Evolutionary conservation across 1,140 invertebrate genomes (phyloP).

Genomic region (Yoshiicerus persimilis): DNA sequence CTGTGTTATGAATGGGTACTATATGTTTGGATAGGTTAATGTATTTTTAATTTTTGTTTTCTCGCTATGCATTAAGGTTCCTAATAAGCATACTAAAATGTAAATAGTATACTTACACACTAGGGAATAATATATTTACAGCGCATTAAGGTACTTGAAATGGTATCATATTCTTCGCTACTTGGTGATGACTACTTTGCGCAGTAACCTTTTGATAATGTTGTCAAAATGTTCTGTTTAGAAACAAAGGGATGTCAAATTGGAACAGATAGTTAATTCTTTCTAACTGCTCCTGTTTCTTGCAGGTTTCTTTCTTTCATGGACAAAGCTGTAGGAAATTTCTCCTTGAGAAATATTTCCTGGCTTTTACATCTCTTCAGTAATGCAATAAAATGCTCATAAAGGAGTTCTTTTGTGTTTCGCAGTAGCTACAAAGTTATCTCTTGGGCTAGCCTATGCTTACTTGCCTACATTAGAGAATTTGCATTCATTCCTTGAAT

Average conservation of each 20-base stretch:
- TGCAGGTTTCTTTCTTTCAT: neutral
- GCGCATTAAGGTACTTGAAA: neutral
- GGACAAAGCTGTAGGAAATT: neutral
- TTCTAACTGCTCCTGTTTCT: neutral
- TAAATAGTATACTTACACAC: neutral
- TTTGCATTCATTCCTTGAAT: neutral
- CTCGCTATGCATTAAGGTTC: too few species aligned
- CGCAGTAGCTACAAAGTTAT: neutral
- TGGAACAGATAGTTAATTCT: conserved; percentile 1
- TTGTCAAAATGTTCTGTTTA: neutral
- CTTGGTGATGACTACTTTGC: neutral
- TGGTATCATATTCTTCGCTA: neutral
- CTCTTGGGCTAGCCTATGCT: neutral
- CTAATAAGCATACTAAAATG: too few species aligned
- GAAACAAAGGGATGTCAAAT: neutral
- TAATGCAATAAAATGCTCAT: neutral
- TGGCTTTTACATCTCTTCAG: neutral
- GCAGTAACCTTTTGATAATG: neutral
- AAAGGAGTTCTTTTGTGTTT: neutral
- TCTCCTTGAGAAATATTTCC: neutral
- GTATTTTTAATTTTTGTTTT: too few species aligned
- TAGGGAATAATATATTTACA: neutral
- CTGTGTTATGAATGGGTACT: too few species aligned
- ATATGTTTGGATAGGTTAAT: too few species aligned
- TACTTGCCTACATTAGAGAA: neutral